Conservation (phyloP, 2,797 vertebrate genomes). For the Forpus xanthops region DNA sequence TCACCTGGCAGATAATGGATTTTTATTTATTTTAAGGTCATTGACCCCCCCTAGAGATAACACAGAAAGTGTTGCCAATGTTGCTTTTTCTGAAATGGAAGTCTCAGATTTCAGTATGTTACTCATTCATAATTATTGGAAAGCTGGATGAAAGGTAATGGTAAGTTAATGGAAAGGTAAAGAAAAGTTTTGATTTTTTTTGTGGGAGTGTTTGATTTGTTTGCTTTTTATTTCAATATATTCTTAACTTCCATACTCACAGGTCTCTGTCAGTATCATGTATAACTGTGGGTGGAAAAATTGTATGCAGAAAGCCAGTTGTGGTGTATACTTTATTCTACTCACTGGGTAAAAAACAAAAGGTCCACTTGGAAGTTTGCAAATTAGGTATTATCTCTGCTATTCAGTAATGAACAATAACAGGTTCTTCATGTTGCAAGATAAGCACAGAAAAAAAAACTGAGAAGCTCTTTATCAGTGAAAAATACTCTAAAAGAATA, state of each 20-base stretch:
- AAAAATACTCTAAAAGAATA: constrained; percentile 43
- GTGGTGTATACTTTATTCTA: neutral
- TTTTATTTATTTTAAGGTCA: neutral
- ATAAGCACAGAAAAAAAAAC: constrained; percentile 11
- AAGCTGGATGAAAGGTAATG: neutral
- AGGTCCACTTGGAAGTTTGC: constrained; percentile 21
- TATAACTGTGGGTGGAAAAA: neutral
- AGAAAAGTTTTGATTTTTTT: neutral
- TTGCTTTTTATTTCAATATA: neutral
- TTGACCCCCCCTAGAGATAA: neutral
- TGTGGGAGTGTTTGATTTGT: neutral
- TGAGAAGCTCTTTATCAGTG: constrained; percentile 28
- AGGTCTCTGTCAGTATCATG: neutral
- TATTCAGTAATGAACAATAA: constrained; percentile 41
- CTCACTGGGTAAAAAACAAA: constrained; percentile 34
- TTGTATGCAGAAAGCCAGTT: neutral
- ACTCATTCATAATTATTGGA: neutral
- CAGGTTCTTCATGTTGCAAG: constrained; percentile 35
- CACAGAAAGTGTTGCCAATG: neutral
- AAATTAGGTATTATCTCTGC: constrained; percentile 29
- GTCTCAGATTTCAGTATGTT: neutral
- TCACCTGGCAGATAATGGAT: neutral
- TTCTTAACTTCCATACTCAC: neutral
- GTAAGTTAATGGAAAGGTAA: neutral
- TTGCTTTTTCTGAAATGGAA: neutral